Percentiles rank a stretch among this genome's conserved stretches.
Evolutionary conservation across 2,797 vertebrate species (phyloP).

Genomic region (Molossus molossus): DNA sequence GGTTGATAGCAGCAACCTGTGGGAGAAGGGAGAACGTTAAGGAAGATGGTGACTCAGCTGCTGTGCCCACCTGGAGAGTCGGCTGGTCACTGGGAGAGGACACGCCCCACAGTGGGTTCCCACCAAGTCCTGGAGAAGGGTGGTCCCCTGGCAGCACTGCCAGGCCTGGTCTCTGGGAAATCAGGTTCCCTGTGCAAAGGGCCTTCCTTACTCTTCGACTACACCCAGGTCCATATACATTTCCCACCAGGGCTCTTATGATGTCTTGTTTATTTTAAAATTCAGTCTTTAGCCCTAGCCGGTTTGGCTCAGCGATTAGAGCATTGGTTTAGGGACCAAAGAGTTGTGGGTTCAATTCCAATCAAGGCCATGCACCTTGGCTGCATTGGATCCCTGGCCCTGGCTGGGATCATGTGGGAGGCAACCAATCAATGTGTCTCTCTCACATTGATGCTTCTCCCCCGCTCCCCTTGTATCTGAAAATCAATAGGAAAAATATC

Average conservation of each 20-base stretch:
- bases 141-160: fast-evolving
- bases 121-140: background rate
- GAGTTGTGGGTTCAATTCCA: too few relatives aligned
- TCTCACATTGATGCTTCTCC: too few relatives aligned
- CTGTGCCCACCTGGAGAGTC: fast-evolving
- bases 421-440: too few relatives aligned
- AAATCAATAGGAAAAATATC: too few relatives aligned
- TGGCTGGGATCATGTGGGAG: too few relatives aligned
- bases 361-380: too few relatives aligned
- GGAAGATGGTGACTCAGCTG: background rate
- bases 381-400: too few relatives aligned
- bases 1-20: conserved; percentile 98
- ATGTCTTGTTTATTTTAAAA: background rate
- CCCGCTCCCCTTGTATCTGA: too few relatives aligned
- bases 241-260: background rate
- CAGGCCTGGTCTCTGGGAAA: fast-evolving
- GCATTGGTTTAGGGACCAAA: too few relatives aligned
- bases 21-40: background rate
- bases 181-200: background rate
- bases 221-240: fast-evolving
- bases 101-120: background rate
- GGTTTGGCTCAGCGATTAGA: too few relatives aligned
- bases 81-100: background rate
- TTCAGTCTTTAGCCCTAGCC: too few relatives aligned
- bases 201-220: fast-evolving